Evolutionary conservation across 2,113 vertebrate genomes (phyloP).

Genomic region (Sphyrna mokarran): DNA sequence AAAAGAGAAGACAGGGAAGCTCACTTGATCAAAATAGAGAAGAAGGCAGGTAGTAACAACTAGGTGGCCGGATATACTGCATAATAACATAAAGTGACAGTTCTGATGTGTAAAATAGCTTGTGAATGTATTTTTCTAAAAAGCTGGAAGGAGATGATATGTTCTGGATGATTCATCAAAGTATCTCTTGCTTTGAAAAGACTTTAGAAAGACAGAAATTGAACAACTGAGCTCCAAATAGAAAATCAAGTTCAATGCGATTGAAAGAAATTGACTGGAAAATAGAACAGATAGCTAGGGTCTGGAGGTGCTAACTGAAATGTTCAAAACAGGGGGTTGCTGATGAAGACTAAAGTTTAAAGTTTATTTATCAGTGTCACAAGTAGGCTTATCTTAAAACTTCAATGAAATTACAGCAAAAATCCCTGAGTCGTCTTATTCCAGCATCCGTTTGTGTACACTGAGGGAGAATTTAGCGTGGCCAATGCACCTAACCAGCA

Average conservation of each 20-base stretch:
- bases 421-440: no score
- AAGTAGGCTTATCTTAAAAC: no score
- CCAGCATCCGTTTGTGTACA: no score
- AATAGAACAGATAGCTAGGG: not conserved
- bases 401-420: no score
- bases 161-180: not conserved
- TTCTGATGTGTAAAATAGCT: not conserved
- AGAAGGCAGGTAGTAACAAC: not conserved
- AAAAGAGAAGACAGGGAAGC: not conserved
- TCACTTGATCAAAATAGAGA: not conserved
- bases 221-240: not conserved
- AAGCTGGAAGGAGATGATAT: not conserved
- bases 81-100: not conserved
- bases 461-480: no score
- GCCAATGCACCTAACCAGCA: no score
- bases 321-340: not conserved
- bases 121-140: not conserved
- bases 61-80: not conserved
- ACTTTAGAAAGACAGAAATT: not conserved
- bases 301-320: not conserved
- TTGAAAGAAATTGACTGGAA: not conserved
- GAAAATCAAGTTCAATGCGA: not conserved
- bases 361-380: no score
- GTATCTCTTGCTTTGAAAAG: not conserved
- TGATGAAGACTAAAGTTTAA: not conserved